A percentile compares a stretch with the other conserved stretches of the same genome.
Conservation (phyloP, 2,113 vertebrate genomes). For the Halichoerus grypus region DNA sequence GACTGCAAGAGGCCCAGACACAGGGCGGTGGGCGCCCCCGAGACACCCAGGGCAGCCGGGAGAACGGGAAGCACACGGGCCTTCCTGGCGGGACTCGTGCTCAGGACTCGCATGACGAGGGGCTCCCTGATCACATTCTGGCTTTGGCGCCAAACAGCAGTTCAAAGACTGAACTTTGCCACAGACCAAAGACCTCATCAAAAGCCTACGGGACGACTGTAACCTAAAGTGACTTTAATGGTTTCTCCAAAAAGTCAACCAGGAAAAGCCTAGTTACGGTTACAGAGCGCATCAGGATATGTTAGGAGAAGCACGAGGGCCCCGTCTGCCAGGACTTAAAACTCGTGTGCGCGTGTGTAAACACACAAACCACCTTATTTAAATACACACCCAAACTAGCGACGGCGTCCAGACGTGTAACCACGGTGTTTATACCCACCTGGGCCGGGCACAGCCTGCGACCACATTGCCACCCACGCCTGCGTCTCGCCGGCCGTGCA, state of each 20-base stretch:
- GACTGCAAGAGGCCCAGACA: rapidly evolving
- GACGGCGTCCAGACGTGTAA: rapidly evolving
- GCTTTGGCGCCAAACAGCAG: background rate
- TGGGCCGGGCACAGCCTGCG: rapidly evolving
- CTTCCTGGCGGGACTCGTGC: background rate
- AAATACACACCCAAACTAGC: rapidly evolving
- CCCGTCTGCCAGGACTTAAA: background rate
- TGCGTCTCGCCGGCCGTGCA: background rate
- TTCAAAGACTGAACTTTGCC: rapidly evolving
- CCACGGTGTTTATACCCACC: too few species aligned
- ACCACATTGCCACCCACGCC: background rate
- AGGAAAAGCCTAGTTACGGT: background rate
- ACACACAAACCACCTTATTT: background rate
- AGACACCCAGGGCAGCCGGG: background rate
- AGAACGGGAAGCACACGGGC: background rate
- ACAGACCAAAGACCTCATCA: background rate
- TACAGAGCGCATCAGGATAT: rapidly evolving
- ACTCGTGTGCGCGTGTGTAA: rapidly evolving
- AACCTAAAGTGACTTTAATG: rapidly evolving
- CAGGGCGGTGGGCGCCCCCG: background rate
- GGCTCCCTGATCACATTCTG: rapidly evolving
- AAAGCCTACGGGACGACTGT: rapidly evolving
- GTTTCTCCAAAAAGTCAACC: background rate
- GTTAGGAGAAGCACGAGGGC: background rate
- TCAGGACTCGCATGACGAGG: rapidly evolving